Base-by-base conservation (phyloP, 2,888 invertebrate genomes). In the Mallateleia sp. region DNA sequence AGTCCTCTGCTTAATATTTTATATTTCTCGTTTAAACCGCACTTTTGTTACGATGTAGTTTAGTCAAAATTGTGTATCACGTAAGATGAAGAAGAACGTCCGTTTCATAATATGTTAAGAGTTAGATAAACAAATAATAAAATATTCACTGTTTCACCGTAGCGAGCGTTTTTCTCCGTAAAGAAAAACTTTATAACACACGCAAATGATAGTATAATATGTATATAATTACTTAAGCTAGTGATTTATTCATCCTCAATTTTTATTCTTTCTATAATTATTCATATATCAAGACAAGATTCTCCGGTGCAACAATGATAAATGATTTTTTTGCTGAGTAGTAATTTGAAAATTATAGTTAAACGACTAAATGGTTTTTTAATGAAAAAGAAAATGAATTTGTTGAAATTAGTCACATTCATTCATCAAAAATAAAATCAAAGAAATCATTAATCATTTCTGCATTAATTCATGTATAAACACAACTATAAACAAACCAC, bases 1-100 rank as follows among this genome's bases (percentile, higher is more conserved):
- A 60, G 56, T 80, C 78, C 56, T 62, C 60, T 67, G 34, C 45
- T 82, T 77, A 72, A 84, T 84, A 66, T 71, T 80, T 64, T 79
- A 79, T 72, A 80, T 56, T 78, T 81, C 77, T 25, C 69, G 52
- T 75, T 66, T 22, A 50, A 69, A 24, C 52, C 20, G 50, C 34
- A 74, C 66, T 34, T 78, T 66, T 66, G 54, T 75, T 67, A 69
- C 75, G 64, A 47, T 56, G 54, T 28, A 75, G 34, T 85, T 75
- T 52, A 8, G 54, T 75, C 54, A 74, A 75, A 75, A 80, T 56
- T 78, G 54, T 67, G 11, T 11, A 62, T 62, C 77, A 62, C 64
- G 71, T 71, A 71, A 83, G 42, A 83, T n/a, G 58, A 66, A 66
- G 67, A 74, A 22, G 72, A 60, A 22, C 64, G 32, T 56, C 22